A percentile compares a stretch with the other conserved stretches of the same genome.
Conservation (phyloP, 2,113 vertebrate genomes). For the Mellivora capensis region DNA sequence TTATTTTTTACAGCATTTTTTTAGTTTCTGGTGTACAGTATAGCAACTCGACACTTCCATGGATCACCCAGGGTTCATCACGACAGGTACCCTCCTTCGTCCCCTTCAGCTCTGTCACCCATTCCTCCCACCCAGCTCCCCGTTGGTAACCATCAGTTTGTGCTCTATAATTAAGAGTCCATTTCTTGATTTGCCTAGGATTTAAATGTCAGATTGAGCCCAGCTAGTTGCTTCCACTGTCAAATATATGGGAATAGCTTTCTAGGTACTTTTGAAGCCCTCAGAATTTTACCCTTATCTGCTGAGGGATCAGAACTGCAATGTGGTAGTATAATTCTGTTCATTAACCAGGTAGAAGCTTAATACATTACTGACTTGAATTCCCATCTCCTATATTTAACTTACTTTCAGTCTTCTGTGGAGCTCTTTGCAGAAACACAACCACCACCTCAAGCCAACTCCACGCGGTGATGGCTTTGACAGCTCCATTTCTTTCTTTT, state of each 20-base stretch:
- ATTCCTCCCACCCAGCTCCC: not conserved
- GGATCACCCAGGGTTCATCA: not conserved
- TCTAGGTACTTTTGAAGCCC: not conserved
- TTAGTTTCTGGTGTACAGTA: not conserved
- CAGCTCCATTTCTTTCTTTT: conserved; percentile 40
- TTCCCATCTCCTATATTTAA: not conserved
- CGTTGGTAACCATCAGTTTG: not conserved
- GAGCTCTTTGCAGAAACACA: not conserved
- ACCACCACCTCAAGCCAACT: not conserved
- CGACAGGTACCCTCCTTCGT: not conserved
- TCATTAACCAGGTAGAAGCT: not conserved
- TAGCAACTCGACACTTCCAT: not conserved
- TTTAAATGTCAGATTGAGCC: not conserved
- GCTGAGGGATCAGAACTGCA: not conserved
- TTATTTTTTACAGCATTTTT: not conserved
- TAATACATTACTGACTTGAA: not conserved
- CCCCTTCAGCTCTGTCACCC: not conserved
- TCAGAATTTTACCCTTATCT: not conserved
- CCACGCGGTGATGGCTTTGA: not conserved
- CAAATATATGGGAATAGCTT: not conserved
- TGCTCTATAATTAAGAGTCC: not conserved
- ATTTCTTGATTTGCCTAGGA: not conserved
- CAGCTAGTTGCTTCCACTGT: not conserved
- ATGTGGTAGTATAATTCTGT: not conserved
- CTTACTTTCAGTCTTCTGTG: not conserved